A percentile compares a stretch with the other conserved stretches of the same genome.
Evolutionary conservation across 2,113 vertebrate species (phyloP).

Genomic region (Perca flavescens): DNA sequence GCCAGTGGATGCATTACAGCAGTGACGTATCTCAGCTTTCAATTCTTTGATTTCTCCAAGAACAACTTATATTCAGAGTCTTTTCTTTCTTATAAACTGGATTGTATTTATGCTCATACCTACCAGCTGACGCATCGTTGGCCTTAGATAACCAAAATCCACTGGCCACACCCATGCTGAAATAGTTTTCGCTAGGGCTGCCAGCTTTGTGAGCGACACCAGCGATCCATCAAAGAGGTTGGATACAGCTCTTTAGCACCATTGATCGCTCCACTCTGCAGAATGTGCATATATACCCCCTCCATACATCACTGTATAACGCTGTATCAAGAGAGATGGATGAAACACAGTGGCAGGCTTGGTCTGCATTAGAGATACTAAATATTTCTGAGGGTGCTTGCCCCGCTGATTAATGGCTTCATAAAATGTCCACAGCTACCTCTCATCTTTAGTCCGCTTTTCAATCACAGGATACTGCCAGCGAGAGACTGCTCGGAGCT

Average conservation of each 20-base stretch:
- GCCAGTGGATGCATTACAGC: not conserved
- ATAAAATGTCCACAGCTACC: constrained; percentile 59
- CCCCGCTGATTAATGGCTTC: constrained; percentile 65
- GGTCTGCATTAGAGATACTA: constrained; percentile 59
- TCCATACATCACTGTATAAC: constrained; percentile 65
- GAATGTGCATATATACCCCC: constrained; percentile 68
- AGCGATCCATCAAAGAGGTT: constrained; percentile 57
- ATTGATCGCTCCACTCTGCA: constrained; percentile 70
- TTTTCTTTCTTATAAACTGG: not conserved
- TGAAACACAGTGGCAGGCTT: constrained; percentile 51
- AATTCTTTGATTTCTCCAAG: not conserved
- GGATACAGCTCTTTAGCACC: constrained; percentile 60
- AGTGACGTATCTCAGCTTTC: not conserved
- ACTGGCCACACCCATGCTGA: not conserved
- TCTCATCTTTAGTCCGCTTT: constrained; percentile 55
- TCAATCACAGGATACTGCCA: constrained; percentile 18
- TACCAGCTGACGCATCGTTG: constrained; percentile 3
- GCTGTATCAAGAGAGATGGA: constrained; percentile 71
- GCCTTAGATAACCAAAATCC: not conserved
- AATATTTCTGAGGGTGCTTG: constrained; percentile 75
- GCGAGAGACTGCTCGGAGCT: not conserved
- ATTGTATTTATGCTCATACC: not conserved
- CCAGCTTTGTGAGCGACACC: constrained; percentile 57
- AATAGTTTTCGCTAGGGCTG: constrained; percentile 21
- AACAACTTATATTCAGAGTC: not conserved